Base-by-base conservation (phyloP, 2,113 vertebrate genomes). In the Spermophilus dauricus region DNA sequence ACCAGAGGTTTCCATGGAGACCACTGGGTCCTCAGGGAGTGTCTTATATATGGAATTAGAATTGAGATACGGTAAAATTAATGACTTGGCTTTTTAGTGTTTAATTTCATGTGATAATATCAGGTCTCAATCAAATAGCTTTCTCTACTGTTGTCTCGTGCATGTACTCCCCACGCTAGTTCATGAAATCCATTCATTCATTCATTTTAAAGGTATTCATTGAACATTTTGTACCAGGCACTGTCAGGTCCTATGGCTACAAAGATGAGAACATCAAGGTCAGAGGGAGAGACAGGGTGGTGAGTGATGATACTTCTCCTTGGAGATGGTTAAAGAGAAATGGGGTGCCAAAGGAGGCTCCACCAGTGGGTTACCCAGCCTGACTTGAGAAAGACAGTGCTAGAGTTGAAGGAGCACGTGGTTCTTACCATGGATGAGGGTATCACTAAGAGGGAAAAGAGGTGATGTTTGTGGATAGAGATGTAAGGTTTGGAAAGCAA, bases 1-100 rank as follows among this genome's bases (percentile, higher is more conserved):
- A 91, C 58, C 24, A 89, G 63, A 32, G 18, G 70, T 97, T 94
- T 95, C 86, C 69, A 85, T 96, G 80, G 86, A 93, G 76, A 97
- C 13, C 20, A 20, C 12, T 92, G 51, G 48, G 78, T 93, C 75
- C 73, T 97, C 88, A 48, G n/a, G 56, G 5, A 65, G 51, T 58
- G 61, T 86, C 58, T 93, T 91, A 92, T 58, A 97, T 95, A 92
- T 90, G 48, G 76, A 90, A 63, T 86, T 93, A 86, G 42, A 67
- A 10, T 80, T 78, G 82, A 90, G 42, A 28, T 94, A 84, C 32
- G 30, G 32, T 94, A 10, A 89, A 92, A 76, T 96, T 94, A 65
- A 65, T 82, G 37, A 91, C 48, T 53, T 91, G 37, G 34, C 17
- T 83, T 94, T 45, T 67, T 73, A 42, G 8, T n/a, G 51, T 95